phyloP scores from a whole-genome alignment of 1,140 invertebrate species.

The Acromyrmex echinatior region DNA sequence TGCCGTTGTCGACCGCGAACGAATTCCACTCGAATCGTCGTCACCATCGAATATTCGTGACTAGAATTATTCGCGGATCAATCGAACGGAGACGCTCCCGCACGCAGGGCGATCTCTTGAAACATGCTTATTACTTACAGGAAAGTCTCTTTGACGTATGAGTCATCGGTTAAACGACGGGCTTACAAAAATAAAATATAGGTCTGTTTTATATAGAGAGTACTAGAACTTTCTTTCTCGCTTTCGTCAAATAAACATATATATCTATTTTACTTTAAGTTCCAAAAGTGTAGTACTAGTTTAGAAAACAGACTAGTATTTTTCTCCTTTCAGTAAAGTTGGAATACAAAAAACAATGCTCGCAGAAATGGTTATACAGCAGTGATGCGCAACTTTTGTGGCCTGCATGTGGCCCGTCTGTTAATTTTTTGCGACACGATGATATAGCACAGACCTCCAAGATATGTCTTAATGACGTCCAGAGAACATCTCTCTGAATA shows the following conservation, averaged over 20 bases:
- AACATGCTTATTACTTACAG: background rate
- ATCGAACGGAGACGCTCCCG: background rate
- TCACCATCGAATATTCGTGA: constrained; percentile 24
- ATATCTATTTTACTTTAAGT: background rate
- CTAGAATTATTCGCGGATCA: constrained; percentile 23
- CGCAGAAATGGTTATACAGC: too few species aligned
- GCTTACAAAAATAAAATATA: background rate
- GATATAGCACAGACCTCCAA: too few species aligned
- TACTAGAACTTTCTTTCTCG: too few species aligned
- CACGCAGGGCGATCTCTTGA: background rate
- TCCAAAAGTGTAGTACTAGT: background rate
- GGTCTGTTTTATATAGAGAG: background rate
- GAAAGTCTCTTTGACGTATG: background rate
- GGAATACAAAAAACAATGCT: background rate
- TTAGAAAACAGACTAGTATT: background rate
- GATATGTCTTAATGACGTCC: too few species aligned
- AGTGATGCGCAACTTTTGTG: too few species aligned
- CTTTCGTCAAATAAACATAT: too few species aligned
- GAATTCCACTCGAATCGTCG: constrained; percentile 32
- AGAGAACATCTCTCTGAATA: too few species aligned
- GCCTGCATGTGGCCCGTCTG: too few species aligned
- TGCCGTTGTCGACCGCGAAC: constrained; percentile 1
- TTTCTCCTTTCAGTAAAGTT: background rate
- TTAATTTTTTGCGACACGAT: too few species aligned
- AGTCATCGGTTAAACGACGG: background rate